Evolutionary conservation across 2,888 invertebrate species (phyloP), one percentile per base, ranked within the genome.

Genomic region (Mystacides longicornis): DNA sequence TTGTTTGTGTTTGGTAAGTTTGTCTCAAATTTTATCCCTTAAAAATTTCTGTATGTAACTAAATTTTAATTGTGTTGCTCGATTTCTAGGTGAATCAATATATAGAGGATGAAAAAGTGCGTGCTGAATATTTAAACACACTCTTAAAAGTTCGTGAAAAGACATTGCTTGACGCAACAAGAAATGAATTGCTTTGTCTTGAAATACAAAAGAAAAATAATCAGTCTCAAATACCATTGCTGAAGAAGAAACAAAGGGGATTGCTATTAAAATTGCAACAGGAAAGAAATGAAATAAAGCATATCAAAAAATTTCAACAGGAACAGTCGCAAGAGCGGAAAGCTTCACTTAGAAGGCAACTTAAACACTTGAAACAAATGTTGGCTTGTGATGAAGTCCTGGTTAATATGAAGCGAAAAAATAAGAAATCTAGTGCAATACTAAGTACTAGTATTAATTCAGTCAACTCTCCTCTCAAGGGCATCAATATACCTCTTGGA

Each of bases 201-300:
- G 57, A 60, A 51, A 51, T 58, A n/a, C 54, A 54, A 45, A 58
- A 57, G 23, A 54, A 58, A 23, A 48, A 58, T 43, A 55, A 48
- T n/a, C 52, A 52, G 16, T 58, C 58, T 3, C 57, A 54, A 16
- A 52, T 57, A 31, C 56, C 58, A 18, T 50, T 55, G 14, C 18
- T 60, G n/a, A 60, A 59, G 49, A 60, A 56, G 27, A 60, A 57
- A 51, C 60, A 60, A 31, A 33, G 60, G 4, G 60, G 55, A 19
- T 49, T 60, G 11, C 27, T 60, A 2, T 45, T 60, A 18, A 60
- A 59, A 48, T 47, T 57, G 7, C 60, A 60, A 43, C 58, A 59
- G 19, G 60, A 60, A 51, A 46, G 58, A 16, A 58, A 60, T 48
- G 60, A 60, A 48, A 60, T 60, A 23, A 60, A 55, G 21, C 52